Evolutionary conservation across 2,888 invertebrate species (phyloP).

Genomic region (Dichetophora obliterata): DNA sequence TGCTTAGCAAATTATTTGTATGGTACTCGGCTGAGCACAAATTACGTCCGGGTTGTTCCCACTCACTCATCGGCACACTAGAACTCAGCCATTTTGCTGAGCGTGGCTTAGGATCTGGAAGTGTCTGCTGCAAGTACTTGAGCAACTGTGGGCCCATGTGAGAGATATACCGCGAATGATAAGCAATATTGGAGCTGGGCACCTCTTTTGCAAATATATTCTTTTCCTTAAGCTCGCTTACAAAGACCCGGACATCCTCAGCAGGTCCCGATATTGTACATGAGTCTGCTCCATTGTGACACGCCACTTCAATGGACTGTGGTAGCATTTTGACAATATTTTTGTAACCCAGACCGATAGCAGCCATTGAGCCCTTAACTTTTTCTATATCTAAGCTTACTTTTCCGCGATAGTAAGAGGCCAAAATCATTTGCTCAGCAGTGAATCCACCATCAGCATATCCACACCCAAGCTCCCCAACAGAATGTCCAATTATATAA

Average conservation of each 20-base stretch:
- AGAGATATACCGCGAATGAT: constrained; percentile 86
- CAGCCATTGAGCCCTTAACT: constrained; percentile 87
- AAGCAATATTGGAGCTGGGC: constrained; percentile 87
- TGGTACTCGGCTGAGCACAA: constrained; percentile 85
- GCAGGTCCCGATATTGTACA: constrained; percentile 90
- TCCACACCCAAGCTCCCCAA: constrained; percentile 93
- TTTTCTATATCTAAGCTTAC: constrained; percentile 80
- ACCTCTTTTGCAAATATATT: constrained; percentile 86
- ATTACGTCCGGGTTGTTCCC: constrained; percentile 77
- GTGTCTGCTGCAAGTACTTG: constrained; percentile 75
- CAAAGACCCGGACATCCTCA: constrained; percentile 76
- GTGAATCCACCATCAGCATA: constrained; percentile 94
- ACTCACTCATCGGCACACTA: constrained; percentile 79
- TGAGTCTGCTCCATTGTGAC: constrained; percentile 86
- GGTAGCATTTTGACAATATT: constrained; percentile 76
- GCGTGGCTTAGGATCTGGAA: constrained; percentile 76
- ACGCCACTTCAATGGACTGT: constrained; percentile 83
- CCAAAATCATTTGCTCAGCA: constrained; percentile 86
- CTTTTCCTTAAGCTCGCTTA: constrained; percentile 75
- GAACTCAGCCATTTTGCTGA: constrained; percentile 86
- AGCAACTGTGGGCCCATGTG: constrained; percentile 76
- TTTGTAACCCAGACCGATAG: constrained; percentile 78
- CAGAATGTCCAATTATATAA: constrained; percentile 87
- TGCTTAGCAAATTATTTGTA: constrained; percentile 82
- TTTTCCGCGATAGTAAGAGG: constrained; percentile 85